These are phyloP conservation scores for Neomonachus schauinslandi DNA, from an alignment of 2,113 vertebrate genomes.

Conservation along the genomic window DNA sequence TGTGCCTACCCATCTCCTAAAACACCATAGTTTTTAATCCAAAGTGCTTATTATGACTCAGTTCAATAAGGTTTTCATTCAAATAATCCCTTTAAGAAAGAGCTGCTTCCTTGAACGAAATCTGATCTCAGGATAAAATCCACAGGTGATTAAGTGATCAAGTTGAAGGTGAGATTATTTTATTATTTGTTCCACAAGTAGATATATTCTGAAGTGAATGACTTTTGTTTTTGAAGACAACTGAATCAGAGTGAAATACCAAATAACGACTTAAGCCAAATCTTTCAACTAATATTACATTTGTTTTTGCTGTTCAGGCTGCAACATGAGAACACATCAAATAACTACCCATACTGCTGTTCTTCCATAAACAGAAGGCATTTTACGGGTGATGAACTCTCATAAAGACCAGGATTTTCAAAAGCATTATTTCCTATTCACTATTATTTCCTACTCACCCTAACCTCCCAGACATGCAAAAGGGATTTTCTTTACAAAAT, in stretches of 20 bases:
- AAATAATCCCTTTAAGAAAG: constrained; percentile 41
- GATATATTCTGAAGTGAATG: not conserved
- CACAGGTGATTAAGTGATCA: not conserved
- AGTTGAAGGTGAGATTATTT: constrained; percentile 30
- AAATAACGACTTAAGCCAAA: constrained; percentile 20
- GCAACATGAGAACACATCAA: constrained; percentile 40
- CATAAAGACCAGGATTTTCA: constrained; percentile 56
- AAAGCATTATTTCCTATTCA: constrained; percentile 43
- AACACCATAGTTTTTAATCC: not conserved
- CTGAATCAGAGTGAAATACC: not conserved
- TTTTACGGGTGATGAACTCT: not conserved
- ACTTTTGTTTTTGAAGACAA: constrained; percentile 47
- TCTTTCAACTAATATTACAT: constrained; percentile 42
- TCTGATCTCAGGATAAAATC: constrained; percentile 21
- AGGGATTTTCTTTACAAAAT: constrained; percentile 38
- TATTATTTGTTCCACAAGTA: not conserved
- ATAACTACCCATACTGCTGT: not conserved
- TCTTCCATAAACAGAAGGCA: constrained; percentile 43
- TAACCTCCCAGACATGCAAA: constrained; percentile 24
- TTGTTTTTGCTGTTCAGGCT: constrained; percentile 27
- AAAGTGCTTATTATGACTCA: constrained; percentile 33
- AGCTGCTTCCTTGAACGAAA: constrained; percentile 23
- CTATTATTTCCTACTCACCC: constrained; percentile 29
- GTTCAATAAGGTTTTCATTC: not conserved
- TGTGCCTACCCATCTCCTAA: not conserved